Evolutionary conservation across 2,797 vertebrate species (phyloP), one percentile per base, ranked within the genome.

Genomic region (Coregonus ussuriensis): DNA sequence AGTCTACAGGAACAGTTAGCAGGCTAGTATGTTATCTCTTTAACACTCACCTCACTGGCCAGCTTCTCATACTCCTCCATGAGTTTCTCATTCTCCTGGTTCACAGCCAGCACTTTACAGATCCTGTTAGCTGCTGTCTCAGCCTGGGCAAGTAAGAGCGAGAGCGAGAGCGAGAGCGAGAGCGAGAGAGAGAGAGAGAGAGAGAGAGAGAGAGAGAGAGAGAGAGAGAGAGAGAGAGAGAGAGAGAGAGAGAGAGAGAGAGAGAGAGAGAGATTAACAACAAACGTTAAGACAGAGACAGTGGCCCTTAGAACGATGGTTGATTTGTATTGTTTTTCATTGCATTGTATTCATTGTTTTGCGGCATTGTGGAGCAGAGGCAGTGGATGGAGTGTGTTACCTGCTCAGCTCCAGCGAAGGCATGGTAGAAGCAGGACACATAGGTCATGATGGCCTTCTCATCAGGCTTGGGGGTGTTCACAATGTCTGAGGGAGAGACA

Each of bases 371-470:
- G 56, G 56, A n/a, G 56, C 56, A 13, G 25, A 29, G 21, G 13
- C 21, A 52, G 51, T 2, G 70, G 11, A 16, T 14, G 51, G 29
- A 29, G 21, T 51, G 72, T 15, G 21, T 35, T 21, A 96, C 96
- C 96, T 97, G 96, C 78, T 97, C 96, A 0, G 95, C 96, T 0
- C 96, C 96, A 0, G 97, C 96, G 0, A 98, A 98, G 77, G 97
- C 97, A 14, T 98, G 97, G 85, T 98, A 98, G 92, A 98, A 98
- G 90, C 97, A 98, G 87, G 97, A 98, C 74, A 98, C 96, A 0
- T 97, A 97, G 82, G 97, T 98, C 97, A 98, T 98, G 90, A 98
- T 95, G 88, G 96, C 96, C 80, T 98, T 98, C 91, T 98, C 97
- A 4, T 98, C 96, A 0, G 97, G 97, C 84, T 97, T 97, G 56